phyloP scores from a whole-genome alignment of 2,888 invertebrate species.

The Caenorhabditis japonica region DNA sequence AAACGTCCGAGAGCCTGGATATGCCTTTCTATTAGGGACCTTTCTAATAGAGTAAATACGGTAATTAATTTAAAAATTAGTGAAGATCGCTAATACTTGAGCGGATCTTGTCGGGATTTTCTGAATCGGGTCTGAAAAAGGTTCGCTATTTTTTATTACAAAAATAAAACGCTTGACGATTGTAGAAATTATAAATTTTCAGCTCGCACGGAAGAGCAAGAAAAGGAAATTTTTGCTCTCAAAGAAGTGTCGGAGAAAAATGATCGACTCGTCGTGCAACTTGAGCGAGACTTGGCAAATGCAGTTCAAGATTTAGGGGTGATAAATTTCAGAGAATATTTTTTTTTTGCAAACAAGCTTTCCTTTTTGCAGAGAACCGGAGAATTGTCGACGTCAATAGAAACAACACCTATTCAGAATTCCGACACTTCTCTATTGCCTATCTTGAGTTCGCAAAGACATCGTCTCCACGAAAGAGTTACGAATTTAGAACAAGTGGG shows the following conservation, averaged over 20 bases:
- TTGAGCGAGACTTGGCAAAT: conserved; percentile 58
- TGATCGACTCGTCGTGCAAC: conserved; percentile 46
- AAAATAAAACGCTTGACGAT: too few relatives aligned
- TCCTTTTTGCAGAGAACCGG: conserved; percentile 10
- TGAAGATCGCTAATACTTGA: too few relatives aligned
- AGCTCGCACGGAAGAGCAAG: conserved; percentile 50
- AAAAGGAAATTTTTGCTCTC: conserved; percentile 23
- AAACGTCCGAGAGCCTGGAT: too few relatives aligned
- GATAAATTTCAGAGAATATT: neutral
- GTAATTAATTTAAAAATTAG: too few relatives aligned
- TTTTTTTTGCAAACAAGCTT: neutral
- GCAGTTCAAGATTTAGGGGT: conserved; percentile 36
- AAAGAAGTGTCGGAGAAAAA: conserved; percentile 24
- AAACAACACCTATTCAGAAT: too few relatives aligned
- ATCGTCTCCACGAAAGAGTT: conserved; percentile 78
- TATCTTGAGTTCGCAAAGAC: conserved; percentile 80
- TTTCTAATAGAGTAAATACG: too few relatives aligned
- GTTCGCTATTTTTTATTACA: too few relatives aligned
- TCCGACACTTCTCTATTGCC: conserved; percentile 49
- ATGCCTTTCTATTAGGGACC: too few relatives aligned
- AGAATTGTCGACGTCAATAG: conserved; percentile 30
- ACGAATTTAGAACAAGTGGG: conserved; percentile 52
- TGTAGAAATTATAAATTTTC: conserved; percentile 22
- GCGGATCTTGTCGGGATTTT: too few relatives aligned
- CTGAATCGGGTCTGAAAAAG: too few relatives aligned